Base-by-base conservation (phyloP, 1,140 invertebrate genomes). In the Pollicipes pollicipes region DNA sequence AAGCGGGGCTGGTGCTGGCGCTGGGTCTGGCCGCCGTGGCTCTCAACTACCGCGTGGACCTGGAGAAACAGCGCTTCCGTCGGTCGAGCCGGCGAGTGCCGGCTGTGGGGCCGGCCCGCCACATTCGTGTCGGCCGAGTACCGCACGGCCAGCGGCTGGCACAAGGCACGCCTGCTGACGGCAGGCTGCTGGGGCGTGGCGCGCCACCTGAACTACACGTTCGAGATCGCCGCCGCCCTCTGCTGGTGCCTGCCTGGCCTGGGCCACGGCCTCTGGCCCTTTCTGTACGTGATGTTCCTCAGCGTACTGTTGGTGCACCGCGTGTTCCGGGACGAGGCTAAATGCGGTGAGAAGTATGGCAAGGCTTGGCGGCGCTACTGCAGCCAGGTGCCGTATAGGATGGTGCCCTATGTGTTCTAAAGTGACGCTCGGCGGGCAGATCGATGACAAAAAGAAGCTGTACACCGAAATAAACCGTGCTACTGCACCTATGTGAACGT, bases 121-220 rank as follows among this genome's bases (percentile, higher is more conserved):
- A 75, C 79, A n/a, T 79, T 78, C 69, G 80, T 85, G 21, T 75
- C 77, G 69, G 83, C 72, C 6, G 30, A 69, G 24, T 78, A 77
- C 74, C 72, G 28, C 76, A 79, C 63, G 75, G 75, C 29, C 78
- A 77, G 8, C 76, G 78, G 58, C 74, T 74, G 66, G 77, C 72
- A 71, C 72, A 73, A 77, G 74, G 76, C 80, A 66, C 75, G 81
- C 27, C 78, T 86, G 8, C 76, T 86, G 21, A 79, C 81, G 1
- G 84, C 84, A 30, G 85, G 85, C n/a, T 86, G 78, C 77, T 87
- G 85, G 85, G 84, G 84, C 29, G 69, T 84, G 0, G 81, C 83
- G 21, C 78, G 85, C 6, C 85, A 87, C 76, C 80, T 85, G 64
- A 86, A 87, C 75, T 87, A 87, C 74, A 76, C 82, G 13, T 84